Base-by-base conservation (phyloP, 2,797 vertebrate genomes). In the Miichthys miiuy region DNA sequence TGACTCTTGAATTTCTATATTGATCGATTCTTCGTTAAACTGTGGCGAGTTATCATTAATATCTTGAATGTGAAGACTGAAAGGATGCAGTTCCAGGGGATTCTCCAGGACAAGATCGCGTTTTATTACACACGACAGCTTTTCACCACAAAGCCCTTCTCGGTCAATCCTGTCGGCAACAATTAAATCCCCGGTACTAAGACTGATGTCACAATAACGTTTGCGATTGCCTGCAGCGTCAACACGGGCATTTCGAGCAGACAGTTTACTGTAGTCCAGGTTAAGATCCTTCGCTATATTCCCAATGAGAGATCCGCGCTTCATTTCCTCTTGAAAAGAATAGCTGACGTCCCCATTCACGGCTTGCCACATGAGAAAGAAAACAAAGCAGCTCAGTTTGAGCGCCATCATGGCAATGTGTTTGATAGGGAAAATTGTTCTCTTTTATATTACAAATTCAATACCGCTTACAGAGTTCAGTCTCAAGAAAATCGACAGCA, bases 41-140 rank as follows among this genome's bases (percentile, higher is more conserved):
- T 42, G 41, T 4, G 41, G 41, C 12, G 41, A 42, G 12, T 42
- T 42, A 42, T 42, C 41, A 42, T 42, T 42, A 11, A 42, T 42
- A 42, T 42, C 41, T 13, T 42, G 41, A 42, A 42, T 13, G 12
- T 13, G 41, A 3, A 42, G 10, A 42, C 41, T 13, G 1, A 42
- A 11, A 42, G 72, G 78, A 61, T 92, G 89, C 1, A 92, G 77
- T 56, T 92, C 91, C 18, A 96, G 75, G 9, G 94, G 93, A 75
- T 92, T 93, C 69, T 96, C 94, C 55, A 96, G 76, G 4, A 96
- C 83, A 0, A 95, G 80, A 55, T 96, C 94, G 25, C 93, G 87
- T 50, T 90, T 93, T 0, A 96, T 60, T 9, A 92, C 10, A 44
- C 95, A 96, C 2, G 47, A 84, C 0, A 65, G 0, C 47, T 78